Base-by-base conservation (phyloP, 2,797 vertebrate species). In the Microchirus variegatus region DNA sequence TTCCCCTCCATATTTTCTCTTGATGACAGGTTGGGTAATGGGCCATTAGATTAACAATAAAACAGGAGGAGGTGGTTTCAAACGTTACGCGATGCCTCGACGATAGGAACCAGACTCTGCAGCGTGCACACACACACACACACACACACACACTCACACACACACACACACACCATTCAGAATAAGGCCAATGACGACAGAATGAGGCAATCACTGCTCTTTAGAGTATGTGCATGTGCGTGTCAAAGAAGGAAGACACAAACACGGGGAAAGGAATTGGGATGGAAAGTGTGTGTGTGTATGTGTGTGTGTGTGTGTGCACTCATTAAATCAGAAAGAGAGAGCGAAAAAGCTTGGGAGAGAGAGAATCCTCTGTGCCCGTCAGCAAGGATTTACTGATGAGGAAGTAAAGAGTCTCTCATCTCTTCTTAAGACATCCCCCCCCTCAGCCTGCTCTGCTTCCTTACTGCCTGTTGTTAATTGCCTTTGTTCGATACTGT, bases 161-260 rank as follows among this genome's bases (percentile, higher is more conserved):
- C 22, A 22, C 13, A 17, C 45, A 51, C 78, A 83, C 43, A 46
- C 63, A 77, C 75, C 46, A 40, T 80, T 87, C 81, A 82, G 81
- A 90, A 90, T 84, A 91, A 85, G 89, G 86, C 86, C 90, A 89
- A 82, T 90, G 90, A 90, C 89, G 90, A 90, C 90, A 91, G 89
- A 91, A 91, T 91, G 90, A 91, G 89, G 90, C 89, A 90, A 91
- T 91, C 90, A 76, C 72, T 75, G 65, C 83, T 88, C 77, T 86
- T 87, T 80, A 86, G 81, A 45, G 68, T 58, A 77, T 61, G 61
- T 67, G 69, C 69, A 57, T 65, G 60, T 73, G 66, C 56, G 59
- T 51, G 56, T 44, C 53, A 70, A 22, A 67, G 53, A 46, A 19
- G 45, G 22, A 70, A 75, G 74, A 31, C 31, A 31, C 31, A 31